A percentile compares a stretch with the other conserved stretches of the same genome.
Conservation (phyloP, 92 coral and sea anemone genomes). For the Umimayanthus kanabou region DNA sequence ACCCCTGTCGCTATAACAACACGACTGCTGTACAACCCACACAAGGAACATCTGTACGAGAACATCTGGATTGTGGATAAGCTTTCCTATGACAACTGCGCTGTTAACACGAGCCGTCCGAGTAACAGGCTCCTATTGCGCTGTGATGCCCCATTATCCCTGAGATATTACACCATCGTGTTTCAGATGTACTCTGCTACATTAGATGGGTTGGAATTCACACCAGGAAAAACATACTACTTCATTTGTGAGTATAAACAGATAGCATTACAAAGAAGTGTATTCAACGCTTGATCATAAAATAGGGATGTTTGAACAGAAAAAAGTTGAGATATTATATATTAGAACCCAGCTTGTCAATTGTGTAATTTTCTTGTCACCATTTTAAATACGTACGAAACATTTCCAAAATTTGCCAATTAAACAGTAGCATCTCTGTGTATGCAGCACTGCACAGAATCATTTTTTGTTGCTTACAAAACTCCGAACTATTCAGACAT, state of each 20-base stretch:
- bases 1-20: slow-evolving; percentile 25
- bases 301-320: no score
- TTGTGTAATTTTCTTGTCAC: no score
- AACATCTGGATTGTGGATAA: slow-evolving; percentile 30
- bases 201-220: slow-evolving; percentile 4
- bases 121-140: slow-evolving; percentile 20
- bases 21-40: slow-evolving; percentile 16
- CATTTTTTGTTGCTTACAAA: no score
- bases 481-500: no score
- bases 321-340: no score
- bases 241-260: slow-evolving; percentile 18
- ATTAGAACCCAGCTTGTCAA: no score
- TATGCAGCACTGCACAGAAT: no score
- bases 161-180: slow-evolving; percentile 33
- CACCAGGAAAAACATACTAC: slow-evolving; percentile 27
- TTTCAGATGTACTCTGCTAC: slow-evolving; percentile 35
- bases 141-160: slow-evolving; percentile 22
- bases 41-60: slow-evolving; percentile 21
- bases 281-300: no score
- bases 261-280: no score
- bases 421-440: no score
- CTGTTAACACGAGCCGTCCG: neutral
- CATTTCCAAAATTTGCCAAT: no score
- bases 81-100: slow-evolving; percentile 25
- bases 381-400: no score